These are phyloP conservation scores for Mormyrus proboscirostris DNA, from an alignment of 2,797 vertebrate species.

Conservation along the genomic window DNA sequence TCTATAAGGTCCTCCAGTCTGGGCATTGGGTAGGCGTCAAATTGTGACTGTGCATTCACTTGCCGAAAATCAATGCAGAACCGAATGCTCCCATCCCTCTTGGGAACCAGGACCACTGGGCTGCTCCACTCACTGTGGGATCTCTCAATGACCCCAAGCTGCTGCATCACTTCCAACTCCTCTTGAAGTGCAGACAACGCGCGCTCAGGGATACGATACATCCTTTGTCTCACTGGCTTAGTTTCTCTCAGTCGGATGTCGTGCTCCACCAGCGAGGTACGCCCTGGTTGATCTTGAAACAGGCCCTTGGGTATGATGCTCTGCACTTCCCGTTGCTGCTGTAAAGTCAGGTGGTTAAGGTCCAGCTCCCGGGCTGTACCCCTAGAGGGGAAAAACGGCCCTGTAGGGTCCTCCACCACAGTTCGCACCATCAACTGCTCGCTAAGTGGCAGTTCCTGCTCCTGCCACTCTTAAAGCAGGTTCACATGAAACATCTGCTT, in stretches of 20 bases:
- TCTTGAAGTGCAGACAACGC: neutral
- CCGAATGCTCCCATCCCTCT: neutral
- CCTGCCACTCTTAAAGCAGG: neutral
- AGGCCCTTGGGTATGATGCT: neutral
- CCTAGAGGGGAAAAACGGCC: neutral
- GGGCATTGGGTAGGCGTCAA: neutral
- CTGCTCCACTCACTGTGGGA: constrained; percentile 10
- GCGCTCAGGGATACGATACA: neutral
- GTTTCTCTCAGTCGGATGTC: neutral
- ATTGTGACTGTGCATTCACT: neutral
- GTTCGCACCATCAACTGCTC: neutral
- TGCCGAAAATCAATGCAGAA: constrained; percentile 14
- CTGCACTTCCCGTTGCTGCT: neutral
- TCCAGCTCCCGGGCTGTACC: neutral
- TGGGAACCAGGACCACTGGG: constrained; percentile 12
- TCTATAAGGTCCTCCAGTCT: constrained; percentile 12
- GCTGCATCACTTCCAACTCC: neutral
- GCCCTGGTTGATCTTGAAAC: neutral
- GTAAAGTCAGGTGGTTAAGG: neutral
- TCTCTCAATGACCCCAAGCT: neutral
- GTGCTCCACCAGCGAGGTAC: neutral
- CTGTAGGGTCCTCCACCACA: neutral
- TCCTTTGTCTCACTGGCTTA: neutral
- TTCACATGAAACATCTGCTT: constrained; percentile 6
- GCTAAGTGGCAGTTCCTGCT: neutral